phyloP scores from a whole-genome alignment of 2,113 vertebrate genomes.

The Tiliqua scincoides region DNA sequence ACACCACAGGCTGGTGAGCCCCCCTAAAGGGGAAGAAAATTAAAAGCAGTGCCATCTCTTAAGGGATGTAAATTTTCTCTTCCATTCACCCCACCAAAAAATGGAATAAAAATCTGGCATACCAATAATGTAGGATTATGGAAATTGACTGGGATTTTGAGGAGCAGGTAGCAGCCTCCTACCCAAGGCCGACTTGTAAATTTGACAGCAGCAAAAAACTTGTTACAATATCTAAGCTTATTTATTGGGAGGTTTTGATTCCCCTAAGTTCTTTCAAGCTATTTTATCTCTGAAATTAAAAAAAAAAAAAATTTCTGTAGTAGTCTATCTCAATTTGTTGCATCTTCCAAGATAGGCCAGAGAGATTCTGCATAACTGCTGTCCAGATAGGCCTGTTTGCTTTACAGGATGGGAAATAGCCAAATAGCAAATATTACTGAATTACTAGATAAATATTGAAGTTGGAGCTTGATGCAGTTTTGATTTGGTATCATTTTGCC shows the following conservation, averaged over 20 bases:
- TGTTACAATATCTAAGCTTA: slow-evolving; percentile 24
- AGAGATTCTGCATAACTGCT: background rate
- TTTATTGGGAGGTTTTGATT: background rate
- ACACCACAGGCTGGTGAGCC: background rate
- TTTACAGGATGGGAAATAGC: background rate
- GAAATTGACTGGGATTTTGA: background rate
- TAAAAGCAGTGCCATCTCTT: slow-evolving; percentile 1
- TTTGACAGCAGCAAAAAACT: background rate
- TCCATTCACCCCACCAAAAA: background rate
- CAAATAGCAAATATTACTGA: background rate
- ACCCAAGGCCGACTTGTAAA: background rate
- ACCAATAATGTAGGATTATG: background rate
- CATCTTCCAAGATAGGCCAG: background rate
- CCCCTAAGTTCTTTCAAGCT: background rate
- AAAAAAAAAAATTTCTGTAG: background rate
- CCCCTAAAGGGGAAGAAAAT: slow-evolving; percentile 17
- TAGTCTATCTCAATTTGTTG: background rate
- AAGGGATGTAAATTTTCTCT: background rate
- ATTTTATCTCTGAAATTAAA: background rate
- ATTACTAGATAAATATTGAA: background rate
- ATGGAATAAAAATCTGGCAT: slow-evolving; percentile 1
- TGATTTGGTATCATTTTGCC: background rate
- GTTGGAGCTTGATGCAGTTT: slow-evolving; percentile 15
- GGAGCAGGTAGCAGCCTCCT: background rate
- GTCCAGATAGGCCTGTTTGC: background rate